A percentile compares a stretch with the other conserved stretches of the same genome.
Evolutionary conservation across 1,140 invertebrate genomes (phyloP).

Genomic region (Chlorops oryzae): DNA sequence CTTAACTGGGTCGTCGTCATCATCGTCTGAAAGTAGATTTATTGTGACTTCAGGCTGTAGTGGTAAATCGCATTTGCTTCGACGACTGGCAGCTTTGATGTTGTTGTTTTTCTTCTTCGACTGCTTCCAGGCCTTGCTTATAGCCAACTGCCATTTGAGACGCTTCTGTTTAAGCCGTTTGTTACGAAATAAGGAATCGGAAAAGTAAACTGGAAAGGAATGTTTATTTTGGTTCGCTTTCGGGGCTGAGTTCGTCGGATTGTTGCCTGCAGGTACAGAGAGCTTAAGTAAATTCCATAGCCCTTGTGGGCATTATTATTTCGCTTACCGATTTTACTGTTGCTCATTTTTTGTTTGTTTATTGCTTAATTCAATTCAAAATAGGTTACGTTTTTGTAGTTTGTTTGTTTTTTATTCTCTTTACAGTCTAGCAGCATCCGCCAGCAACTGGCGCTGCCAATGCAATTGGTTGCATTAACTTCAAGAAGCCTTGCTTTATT

Average conservation of each 20-base stretch:
- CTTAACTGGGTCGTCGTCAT: neutral
- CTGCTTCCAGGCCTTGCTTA: slow-evolving; percentile 34
- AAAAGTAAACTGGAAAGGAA: slow-evolving; percentile 43
- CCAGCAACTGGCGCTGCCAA: too few species aligned
- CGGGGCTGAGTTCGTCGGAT: neutral
- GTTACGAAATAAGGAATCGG: slow-evolving; percentile 32
- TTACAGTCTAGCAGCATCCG: too few species aligned
- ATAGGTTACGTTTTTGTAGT: too few species aligned
- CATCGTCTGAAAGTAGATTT: slow-evolving; percentile 37
- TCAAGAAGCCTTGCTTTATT: too few species aligned
- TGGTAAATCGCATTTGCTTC: slow-evolving; percentile 18
- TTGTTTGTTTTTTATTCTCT: too few species aligned
- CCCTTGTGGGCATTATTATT: too few species aligned
- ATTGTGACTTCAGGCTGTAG: slow-evolving; percentile 36
- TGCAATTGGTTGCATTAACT: too few species aligned
- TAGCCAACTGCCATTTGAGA: slow-evolving; percentile 21
- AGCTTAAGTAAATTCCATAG: too few species aligned
- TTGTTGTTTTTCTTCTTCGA: slow-evolving; percentile 12
- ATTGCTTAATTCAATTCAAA: too few species aligned
- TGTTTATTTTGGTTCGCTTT: slow-evolving; percentile 21
- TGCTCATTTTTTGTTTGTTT: too few species aligned
- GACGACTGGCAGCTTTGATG: slow-evolving; percentile 11
- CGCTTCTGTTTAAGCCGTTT: slow-evolving; percentile 32
- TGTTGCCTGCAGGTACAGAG: neutral
- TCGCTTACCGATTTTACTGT: too few species aligned